phyloP scores from a whole-genome alignment of 2,113 vertebrate species.

The Sander lucioperca region DNA sequence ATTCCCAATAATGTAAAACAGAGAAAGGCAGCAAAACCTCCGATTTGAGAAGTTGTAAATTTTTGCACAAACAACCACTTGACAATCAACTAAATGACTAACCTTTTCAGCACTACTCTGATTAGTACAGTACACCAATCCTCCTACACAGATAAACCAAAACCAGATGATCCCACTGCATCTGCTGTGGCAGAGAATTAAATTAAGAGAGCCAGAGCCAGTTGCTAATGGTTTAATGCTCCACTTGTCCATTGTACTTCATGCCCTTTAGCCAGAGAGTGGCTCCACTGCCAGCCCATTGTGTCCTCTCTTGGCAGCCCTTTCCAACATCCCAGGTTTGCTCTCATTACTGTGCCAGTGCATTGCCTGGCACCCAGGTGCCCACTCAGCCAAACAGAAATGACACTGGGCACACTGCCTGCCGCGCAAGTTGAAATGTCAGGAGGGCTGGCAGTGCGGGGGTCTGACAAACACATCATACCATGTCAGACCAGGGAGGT shows the following conservation, averaged over 20 bases:
- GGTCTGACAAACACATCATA: constrained; percentile 54
- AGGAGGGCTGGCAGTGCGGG: constrained; percentile 59
- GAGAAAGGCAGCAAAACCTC: not conserved
- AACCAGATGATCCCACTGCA: not conserved
- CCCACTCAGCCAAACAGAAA: constrained; percentile 77
- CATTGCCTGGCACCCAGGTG: constrained; percentile 66
- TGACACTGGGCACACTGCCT: constrained; percentile 55
- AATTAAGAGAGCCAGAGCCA: constrained; percentile 46
- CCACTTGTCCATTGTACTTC: constrained; percentile 61
- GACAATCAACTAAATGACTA: not conserved
- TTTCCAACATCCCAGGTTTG: constrained; percentile 62
- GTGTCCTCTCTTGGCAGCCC: constrained; percentile 70
- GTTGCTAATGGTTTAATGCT: constrained; percentile 62
- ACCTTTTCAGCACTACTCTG: not conserved
- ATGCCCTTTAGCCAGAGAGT: constrained; percentile 68
- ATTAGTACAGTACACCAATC: constrained; percentile 7
- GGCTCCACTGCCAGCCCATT: constrained; percentile 57
- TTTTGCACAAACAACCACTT: not conserved
- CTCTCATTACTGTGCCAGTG: constrained; percentile 52
- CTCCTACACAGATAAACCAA: not conserved
- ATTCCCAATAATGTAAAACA: not conserved
- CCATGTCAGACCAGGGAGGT: constrained; percentile 44
- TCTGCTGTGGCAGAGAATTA: constrained; percentile 42
- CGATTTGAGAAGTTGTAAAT: not conserved
- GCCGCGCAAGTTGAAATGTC: constrained; percentile 77